Conservation (phyloP, 2,888 invertebrate species). For the Pachycephus smyrnensis region DNA sequence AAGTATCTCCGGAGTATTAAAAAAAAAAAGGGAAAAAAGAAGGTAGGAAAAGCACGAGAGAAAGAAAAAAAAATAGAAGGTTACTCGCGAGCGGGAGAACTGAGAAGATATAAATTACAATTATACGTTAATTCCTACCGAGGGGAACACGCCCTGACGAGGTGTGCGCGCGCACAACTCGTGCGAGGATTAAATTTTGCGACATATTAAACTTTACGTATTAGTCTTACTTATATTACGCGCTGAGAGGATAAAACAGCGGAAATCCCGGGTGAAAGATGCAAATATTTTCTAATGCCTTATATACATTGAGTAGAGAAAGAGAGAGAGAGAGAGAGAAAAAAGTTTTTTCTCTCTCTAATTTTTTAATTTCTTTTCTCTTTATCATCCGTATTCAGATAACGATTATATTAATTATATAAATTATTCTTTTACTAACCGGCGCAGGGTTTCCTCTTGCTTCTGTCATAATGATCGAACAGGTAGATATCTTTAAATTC, state of each 20-base stretch:
- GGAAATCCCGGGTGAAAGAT: background rate
- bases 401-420: background rate
- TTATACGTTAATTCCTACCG: conserved; percentile 7
- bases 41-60: no score
- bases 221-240: conserved; percentile 5
- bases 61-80: background rate
- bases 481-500: background rate
- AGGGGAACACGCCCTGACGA: conserved; percentile 1
- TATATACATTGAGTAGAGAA: background rate
- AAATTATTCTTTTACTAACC: background rate
- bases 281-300: background rate
- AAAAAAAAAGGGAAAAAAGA: background rate
- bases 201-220: conserved; percentile 13
- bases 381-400: background rate
- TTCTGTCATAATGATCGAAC: background rate
- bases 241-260: background rate
- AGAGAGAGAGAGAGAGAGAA: background rate
- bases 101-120: conserved; percentile 4
- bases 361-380: background rate
- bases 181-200: conserved; percentile 8
- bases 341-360: no score
- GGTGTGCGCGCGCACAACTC: background rate
- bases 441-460: background rate
- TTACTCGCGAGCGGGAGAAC: background rate
- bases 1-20: conserved; percentile 1